Base-by-base conservation (phyloP, 2,113 vertebrate species). In the Australoheros scitulus region DNA sequence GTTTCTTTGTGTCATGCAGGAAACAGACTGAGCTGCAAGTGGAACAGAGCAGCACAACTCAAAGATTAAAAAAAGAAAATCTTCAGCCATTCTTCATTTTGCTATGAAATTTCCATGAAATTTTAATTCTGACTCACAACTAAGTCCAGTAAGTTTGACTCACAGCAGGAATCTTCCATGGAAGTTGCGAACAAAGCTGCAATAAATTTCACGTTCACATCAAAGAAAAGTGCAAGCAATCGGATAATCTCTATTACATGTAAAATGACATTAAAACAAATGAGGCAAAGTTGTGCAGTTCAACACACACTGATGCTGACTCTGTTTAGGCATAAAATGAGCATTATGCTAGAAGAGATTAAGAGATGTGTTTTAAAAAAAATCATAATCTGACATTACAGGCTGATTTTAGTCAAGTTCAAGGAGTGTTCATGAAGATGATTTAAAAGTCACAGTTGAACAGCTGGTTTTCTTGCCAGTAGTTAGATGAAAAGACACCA, bases 221-320 rank as follows among this genome's bases (percentile, higher is more conserved):
- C 77, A 89, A 55, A 83, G 61, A 32, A 74, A 61, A 90, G 84
- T 92, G 84, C 61, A 20, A 79, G 79, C 79, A 88, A 84, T 89
- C 83, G 94, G 93, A 95, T 93, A 94, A 94, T 86, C 52, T 88
- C 83, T 86, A 92, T 92, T 81, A 84, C 70, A 81, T 84, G 81
- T 85, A 85, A 92, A 93, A 94, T 90, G 83, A 80, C 81, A 93
- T 93, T 93, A 91, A 77, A 87, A 86, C 81, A 81, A 92, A 94
- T 93, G 91, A 91, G 85, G 60, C 43, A 11, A 58, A 88, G 52
- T 76, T 84, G 82, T 17, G 79, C 76, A 74, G 77, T 85, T 84
- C 83, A 81, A 90, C 61, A 77, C 81, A 78, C 43, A 72, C 43
- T 77, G 11, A 6, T 22, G 47, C 56, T 81, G 47, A 89, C 61